These are phyloP conservation scores for Suillia variegata DNA, from an alignment of 2,888 invertebrate genomes.

Conservation along the genomic window DNA sequence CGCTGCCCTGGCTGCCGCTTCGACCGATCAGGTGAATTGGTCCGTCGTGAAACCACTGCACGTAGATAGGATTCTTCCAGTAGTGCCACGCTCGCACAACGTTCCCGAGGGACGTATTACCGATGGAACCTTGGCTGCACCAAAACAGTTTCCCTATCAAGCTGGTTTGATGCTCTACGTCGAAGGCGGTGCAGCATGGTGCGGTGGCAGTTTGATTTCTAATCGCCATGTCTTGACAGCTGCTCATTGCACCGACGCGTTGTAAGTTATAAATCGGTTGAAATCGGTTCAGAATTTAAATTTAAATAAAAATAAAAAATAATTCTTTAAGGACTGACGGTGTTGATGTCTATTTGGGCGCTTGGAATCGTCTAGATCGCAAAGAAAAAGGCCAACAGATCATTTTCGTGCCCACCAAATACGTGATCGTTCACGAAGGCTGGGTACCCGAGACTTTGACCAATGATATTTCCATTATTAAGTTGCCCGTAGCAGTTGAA, in stretches of 20 bases:
- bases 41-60: conserved; percentile 31
- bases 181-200: conserved; percentile 40
- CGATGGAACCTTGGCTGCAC: conserved; percentile 40
- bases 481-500: conserved; percentile 52
- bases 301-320: too few relatives aligned
- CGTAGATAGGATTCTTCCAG: conserved; percentile 26
- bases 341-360: conserved; percentile 49
- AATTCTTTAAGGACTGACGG: conserved; percentile 35
- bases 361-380: conserved; percentile 41
- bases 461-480: conserved; percentile 63
- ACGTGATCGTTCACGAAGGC: conserved; percentile 55
- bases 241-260: conserved; percentile 51
- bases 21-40: conserved; percentile 37
- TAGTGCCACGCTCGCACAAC: conserved; percentile 13
- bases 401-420: conserved; percentile 33
- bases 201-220: conserved; percentile 54
- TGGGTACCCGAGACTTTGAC: conserved; percentile 47
- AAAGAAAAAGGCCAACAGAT: conserved; percentile 43
- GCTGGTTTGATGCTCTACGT: conserved; percentile 44
- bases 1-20: conserved; percentile 30
- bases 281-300: too few relatives aligned
- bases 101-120: conserved; percentile 46
- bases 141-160: conserved; percentile 53
- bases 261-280: too few relatives aligned
- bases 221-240: conserved; percentile 52